These are phyloP conservation scores for Neosilurus hyrtlii DNA, from an alignment of 2,797 vertebrate species.

Conservation along the genomic window DNA sequence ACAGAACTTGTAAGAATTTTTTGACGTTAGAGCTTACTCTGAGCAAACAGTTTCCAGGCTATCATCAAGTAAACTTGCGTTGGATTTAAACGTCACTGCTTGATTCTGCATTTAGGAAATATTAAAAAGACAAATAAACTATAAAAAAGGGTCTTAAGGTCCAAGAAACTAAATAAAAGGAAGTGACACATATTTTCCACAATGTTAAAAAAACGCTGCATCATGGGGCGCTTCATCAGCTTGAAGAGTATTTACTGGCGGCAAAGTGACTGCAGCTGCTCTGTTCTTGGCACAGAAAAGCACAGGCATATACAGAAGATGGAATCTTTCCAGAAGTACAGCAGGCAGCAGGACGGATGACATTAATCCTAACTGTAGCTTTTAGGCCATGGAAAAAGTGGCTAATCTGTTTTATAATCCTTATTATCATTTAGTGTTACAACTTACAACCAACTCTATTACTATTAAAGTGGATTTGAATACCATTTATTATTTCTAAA, in stretches of 20 bases:
- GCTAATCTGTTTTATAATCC: not conserved
- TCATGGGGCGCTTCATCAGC: slow-evolving; percentile 43
- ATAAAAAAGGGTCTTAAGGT: slow-evolving; percentile 4
- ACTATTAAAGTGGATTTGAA: not conserved
- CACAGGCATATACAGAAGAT: slow-evolving; percentile 11
- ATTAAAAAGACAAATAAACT: slow-evolving; percentile 22
- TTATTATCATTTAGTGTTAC: not conserved
- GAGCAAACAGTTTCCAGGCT: not conserved
- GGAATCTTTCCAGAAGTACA: slow-evolving; percentile 30
- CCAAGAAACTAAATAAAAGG: slow-evolving; percentile 11
- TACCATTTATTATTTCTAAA: not conserved
- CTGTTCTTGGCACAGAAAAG: slow-evolving; percentile 24
- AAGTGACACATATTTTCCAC: slow-evolving; percentile 51
- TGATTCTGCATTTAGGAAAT: slow-evolving; percentile 4
- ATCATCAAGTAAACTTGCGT: not conserved
- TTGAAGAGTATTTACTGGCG: slow-evolving; percentile 47
- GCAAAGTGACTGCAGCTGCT: slow-evolving; percentile 36
- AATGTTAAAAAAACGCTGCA: slow-evolving; percentile 41
- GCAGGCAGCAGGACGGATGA: slow-evolving; percentile 11
- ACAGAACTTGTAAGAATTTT: not conserved
- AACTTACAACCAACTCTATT: not conserved
- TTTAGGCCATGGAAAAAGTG: not conserved
- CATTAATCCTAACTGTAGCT: not conserved
- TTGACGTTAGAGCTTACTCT: not conserved
- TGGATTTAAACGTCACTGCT: not conserved